Evolutionary conservation across 1,140 invertebrate genomes (phyloP).

Genomic region (Lerema accius): DNA sequence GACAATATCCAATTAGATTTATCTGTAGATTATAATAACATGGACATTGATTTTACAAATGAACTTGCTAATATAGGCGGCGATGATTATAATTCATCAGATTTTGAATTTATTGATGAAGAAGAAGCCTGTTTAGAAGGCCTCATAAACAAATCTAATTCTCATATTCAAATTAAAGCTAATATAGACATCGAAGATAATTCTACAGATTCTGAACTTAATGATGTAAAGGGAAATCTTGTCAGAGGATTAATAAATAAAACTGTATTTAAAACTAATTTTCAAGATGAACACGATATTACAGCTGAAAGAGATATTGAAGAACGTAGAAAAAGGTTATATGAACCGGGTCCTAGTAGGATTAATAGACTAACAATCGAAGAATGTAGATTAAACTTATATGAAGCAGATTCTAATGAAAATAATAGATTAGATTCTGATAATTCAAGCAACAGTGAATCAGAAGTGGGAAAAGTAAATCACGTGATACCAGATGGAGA

Average conservation of each 20-base stretch:
- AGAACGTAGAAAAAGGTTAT: too few relatives aligned
- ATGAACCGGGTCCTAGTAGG: neutral
- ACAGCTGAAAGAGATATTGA: neutral
- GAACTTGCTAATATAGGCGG: neutral
- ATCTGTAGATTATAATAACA: neutral
- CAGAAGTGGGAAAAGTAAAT: slow-evolving; percentile 13
- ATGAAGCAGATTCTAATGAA: neutral
- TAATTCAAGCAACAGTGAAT: neutral
- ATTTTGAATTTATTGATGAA: slow-evolving; percentile 67
- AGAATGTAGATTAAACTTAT: too few relatives aligned
- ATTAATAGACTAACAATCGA: too few relatives aligned
- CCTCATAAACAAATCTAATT: slow-evolving; percentile 34
- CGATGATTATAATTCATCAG: slow-evolving; percentile 57
- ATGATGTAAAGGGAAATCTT: too few relatives aligned
- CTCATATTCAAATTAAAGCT: slow-evolving; percentile 6
- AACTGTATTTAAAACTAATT: too few relatives aligned
- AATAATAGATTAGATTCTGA: neutral
- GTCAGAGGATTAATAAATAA: too few relatives aligned
- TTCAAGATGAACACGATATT: neutral
- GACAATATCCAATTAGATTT: neutral
- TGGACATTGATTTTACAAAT: neutral
- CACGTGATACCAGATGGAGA: slow-evolving; percentile 50
- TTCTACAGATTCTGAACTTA: too few relatives aligned
- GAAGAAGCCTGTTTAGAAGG: slow-evolving; percentile 44
- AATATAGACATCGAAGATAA: too few relatives aligned